Evolutionary conservation across 2,797 vertebrate species (phyloP).

Genomic region (Liasis olivaceus): DNA sequence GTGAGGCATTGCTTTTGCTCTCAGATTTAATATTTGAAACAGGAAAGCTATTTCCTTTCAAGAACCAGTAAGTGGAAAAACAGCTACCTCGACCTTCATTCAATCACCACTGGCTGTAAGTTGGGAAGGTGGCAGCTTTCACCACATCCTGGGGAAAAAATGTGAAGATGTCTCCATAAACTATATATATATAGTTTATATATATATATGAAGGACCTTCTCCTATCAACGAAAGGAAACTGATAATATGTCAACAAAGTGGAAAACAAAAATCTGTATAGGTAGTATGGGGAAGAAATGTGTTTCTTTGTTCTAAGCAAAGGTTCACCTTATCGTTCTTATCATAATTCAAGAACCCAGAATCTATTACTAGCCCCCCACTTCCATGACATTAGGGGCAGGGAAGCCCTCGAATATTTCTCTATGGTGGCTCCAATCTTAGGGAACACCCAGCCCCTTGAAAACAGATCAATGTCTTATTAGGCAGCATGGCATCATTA

Average conservation of each 20-base stretch:
- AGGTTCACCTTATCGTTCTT: background rate
- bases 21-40: background rate
- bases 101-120: background rate
- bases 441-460: too few species aligned
- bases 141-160: background rate
- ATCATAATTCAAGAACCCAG: too few species aligned
- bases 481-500: too few species aligned
- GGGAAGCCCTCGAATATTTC: background rate
- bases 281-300: background rate
- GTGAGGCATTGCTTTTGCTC: constrained; percentile 15
- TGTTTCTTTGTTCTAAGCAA: background rate
- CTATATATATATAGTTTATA: background rate
- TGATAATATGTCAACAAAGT: background rate
- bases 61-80: constrained; percentile 14
- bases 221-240: background rate
- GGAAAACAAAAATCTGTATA: background rate
- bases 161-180: background rate
- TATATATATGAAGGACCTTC: background rate
- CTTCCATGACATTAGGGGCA: background rate
- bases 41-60: background rate
- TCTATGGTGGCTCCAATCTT: too few species aligned
- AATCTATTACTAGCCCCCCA: too few species aligned
- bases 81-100: background rate
- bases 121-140: background rate
- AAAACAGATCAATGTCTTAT: too few species aligned